These are phyloP conservation scores for Pammene fasciana DNA, from an alignment of 2,888 invertebrate species.

Conservation along the genomic window DNA sequence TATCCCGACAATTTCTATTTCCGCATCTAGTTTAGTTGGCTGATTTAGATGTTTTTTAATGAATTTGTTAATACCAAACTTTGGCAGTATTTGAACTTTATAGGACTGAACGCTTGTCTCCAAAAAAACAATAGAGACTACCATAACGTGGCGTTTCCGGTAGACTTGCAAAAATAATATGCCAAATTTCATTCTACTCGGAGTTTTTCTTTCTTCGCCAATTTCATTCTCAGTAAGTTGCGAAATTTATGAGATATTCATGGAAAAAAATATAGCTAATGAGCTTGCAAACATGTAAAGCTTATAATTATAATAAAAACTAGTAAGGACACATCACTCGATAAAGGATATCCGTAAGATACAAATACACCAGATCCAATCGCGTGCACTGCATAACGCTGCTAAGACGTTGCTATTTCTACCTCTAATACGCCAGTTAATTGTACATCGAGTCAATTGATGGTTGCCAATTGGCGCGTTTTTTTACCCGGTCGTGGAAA, in stretches of 20 bases:
- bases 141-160: too few relatives aligned
- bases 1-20: neutral
- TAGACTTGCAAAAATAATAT: too few relatives aligned
- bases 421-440: slow-evolving; percentile 31
- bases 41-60: neutral
- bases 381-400: slow-evolving; percentile 6
- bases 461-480: slow-evolving; percentile 46
- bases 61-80: neutral
- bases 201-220: too few relatives aligned
- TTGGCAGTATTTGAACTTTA: too few relatives aligned
- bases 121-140: too few relatives aligned
- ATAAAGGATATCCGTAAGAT: neutral
- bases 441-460: slow-evolving; percentile 47
- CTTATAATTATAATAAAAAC: too few relatives aligned
- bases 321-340: neutral
- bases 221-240: too few relatives aligned
- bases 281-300: too few relatives aligned
- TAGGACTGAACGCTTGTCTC: too few relatives aligned
- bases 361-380: neutral
- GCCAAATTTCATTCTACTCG: too few relatives aligned
- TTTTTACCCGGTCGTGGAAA: slow-evolving; percentile 61
- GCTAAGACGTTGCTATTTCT: slow-evolving; percentile 29
- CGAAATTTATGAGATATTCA: too few relatives aligned
- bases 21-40: neutral
- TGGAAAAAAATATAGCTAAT: too few relatives aligned